Conservation (phyloP, 2,888 invertebrate species). For the Proisotoma minuta region DNA sequence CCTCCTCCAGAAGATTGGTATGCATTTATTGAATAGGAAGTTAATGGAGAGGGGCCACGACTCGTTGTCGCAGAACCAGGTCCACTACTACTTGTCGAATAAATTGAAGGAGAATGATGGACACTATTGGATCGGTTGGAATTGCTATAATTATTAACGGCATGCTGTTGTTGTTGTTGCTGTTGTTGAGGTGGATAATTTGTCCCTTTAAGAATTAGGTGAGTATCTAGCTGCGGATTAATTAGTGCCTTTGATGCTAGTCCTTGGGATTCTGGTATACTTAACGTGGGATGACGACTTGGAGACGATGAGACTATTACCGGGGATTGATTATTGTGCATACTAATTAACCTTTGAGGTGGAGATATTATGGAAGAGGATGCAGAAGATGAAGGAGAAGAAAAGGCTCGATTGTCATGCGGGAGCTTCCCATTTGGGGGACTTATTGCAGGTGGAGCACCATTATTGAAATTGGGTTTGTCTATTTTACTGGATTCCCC, state of each 20-base stretch:
- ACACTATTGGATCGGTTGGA: conserved; percentile 24
- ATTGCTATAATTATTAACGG: conserved; percentile 23
- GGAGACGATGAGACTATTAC: conserved; percentile 40
- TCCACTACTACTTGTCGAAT: conserved; percentile 26
- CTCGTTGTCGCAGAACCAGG: conserved; percentile 15
- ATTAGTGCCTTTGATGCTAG: conserved; percentile 14
- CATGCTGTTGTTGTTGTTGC: conserved; percentile 17
- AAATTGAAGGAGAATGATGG: conserved; percentile 19
- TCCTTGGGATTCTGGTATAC: conserved; percentile 20
- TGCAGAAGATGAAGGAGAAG: conserved; percentile 16
- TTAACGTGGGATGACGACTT: conserved; percentile 29
- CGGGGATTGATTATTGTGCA: conserved; percentile 18
- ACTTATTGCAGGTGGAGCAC: conserved; percentile 31
- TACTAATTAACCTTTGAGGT: conserved; percentile 17
- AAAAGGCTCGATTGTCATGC: conserved; percentile 22
- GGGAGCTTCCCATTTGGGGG: too few relatives aligned
- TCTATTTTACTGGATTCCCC: too few relatives aligned
- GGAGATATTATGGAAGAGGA: conserved; percentile 15
- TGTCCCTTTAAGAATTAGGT: background rate
- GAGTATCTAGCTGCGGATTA: conserved; percentile 15
- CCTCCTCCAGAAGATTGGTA: conserved; percentile 20
- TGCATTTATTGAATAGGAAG: conserved; percentile 21
- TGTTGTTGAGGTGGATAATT: conserved; percentile 24
- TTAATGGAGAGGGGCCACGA: conserved; percentile 26
- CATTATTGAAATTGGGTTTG: conserved; percentile 28